Evolutionary conservation across 2,888 invertebrate species (phyloP).

Genomic region (Eilema griseolum): DNA sequence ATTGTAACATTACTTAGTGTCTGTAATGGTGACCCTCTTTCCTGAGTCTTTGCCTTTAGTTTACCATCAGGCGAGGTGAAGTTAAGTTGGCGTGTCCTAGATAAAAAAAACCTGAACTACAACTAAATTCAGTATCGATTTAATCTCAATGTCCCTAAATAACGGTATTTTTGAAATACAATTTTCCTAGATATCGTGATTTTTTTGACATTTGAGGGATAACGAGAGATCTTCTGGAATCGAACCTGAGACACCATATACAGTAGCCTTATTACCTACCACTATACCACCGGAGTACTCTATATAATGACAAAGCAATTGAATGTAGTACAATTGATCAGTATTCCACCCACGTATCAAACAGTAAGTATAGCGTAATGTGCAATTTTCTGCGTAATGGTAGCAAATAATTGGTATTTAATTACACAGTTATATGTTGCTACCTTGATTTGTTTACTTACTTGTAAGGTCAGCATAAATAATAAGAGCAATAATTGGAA

Average conservation of each 20-base stretch:
- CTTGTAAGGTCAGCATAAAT: background rate
- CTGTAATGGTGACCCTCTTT: no score
- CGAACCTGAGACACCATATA: background rate
- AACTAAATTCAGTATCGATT: no score
- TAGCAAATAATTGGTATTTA: background rate
- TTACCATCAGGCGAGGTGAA: no score
- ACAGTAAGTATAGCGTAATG: background rate
- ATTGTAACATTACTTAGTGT: no score
- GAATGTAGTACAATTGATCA: background rate
- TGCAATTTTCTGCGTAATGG: conserved; percentile 7
- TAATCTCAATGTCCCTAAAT: no score
- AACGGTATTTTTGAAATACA: no score
- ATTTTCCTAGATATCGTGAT: background rate
- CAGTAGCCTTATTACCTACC: background rate
- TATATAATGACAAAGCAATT: background rate
- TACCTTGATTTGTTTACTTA: background rate
- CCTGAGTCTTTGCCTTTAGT: no score
- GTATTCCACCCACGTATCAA: conserved; percentile 17
- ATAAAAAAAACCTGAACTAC: no score
- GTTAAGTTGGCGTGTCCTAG: no score
- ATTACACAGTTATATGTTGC: conserved; percentile 5
- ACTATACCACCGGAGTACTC: background rate
- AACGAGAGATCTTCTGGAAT: no score
- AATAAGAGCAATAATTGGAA: background rate
- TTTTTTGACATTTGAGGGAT: no score